These are phyloP conservation scores for Periplaneta americana DNA, from an alignment of 1,140 invertebrate genomes.

Conservation along the genomic window DNA sequence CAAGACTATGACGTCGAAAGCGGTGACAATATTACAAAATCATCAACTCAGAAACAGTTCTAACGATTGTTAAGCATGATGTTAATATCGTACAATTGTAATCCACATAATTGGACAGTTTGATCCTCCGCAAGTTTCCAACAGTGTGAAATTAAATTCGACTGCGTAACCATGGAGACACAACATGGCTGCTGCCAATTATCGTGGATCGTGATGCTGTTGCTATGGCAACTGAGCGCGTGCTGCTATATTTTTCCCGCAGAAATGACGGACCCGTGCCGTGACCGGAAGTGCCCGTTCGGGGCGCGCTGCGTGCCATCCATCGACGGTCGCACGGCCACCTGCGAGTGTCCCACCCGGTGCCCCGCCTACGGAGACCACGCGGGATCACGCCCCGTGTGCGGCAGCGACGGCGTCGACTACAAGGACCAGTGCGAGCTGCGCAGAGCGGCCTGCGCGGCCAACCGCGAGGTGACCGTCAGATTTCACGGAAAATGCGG, in stretches of 20 bases:
- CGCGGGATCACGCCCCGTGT: constrained; percentile 64
- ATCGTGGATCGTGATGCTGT: too few species aligned
- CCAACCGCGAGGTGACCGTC: constrained; percentile 70
- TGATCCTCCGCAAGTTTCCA: too few species aligned
- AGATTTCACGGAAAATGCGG: constrained; percentile 87
- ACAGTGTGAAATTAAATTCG: too few species aligned
- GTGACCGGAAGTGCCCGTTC: constrained; percentile 61
- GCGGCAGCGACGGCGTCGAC: constrained; percentile 66
- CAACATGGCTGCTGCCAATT: too few species aligned
- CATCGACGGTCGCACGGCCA: constrained; percentile 64
- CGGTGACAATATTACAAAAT: too few species aligned
- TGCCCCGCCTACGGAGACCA: constrained; percentile 78
- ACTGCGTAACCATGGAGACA: too few species aligned
- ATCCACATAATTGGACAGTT: too few species aligned
- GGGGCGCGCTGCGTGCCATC: constrained; percentile 71
- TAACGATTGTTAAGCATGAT: too few species aligned
- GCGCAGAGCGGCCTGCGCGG: constrained; percentile 65
- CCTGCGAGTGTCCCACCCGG: constrained; percentile 65
- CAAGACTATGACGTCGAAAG: too few species aligned
- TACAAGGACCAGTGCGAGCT: constrained; percentile 79
- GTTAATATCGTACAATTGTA: too few species aligned
- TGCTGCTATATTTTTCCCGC: constrained; percentile 47
- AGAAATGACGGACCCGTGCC: constrained; percentile 75
- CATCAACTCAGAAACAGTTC: too few species aligned
- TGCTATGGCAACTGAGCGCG: constrained; percentile 9